phyloP scores from a whole-genome alignment of 2,113 vertebrate species.

The Callospermophilus lateralis region DNA sequence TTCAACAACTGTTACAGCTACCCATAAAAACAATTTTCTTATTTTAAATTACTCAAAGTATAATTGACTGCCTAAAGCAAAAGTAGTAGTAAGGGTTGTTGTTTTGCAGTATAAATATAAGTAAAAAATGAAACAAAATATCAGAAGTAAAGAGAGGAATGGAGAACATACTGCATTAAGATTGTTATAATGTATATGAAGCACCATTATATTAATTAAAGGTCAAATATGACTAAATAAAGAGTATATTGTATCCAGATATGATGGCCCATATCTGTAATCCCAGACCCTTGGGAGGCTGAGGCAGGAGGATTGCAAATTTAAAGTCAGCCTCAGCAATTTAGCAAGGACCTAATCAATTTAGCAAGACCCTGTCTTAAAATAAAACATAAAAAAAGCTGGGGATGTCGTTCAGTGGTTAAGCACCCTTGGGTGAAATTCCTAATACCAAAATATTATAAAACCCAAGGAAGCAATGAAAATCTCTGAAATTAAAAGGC shows the following conservation, averaged over 20 bases:
- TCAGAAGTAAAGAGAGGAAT: neutral
- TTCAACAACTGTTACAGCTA: neutral
- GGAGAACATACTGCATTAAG: too few relatives aligned
- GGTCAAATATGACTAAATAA: neutral
- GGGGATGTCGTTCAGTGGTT: too few relatives aligned
- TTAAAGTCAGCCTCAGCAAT: too few relatives aligned
- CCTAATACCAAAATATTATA: too few relatives aligned
- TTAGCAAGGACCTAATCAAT: too few relatives aligned
- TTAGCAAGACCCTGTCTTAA: too few relatives aligned
- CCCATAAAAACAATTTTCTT: neutral
- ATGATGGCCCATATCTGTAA: too few relatives aligned
- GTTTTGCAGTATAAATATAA: neutral
- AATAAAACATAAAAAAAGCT: too few relatives aligned
- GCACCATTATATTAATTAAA: neutral
- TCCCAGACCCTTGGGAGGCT: too few relatives aligned
- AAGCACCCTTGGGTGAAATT: too few relatives aligned
- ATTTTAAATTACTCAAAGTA: neutral
- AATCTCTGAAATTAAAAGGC: neutral
- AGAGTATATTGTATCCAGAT: neutral
- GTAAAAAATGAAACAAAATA: neutral
- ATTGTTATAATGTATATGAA: neutral
- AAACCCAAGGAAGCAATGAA: neutral
- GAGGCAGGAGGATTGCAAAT: too few relatives aligned
- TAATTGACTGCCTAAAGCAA: neutral
- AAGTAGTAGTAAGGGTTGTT: neutral